Conservation (phyloP, 2,888 invertebrate species). For the Eupithecia vulgata region DNA sequence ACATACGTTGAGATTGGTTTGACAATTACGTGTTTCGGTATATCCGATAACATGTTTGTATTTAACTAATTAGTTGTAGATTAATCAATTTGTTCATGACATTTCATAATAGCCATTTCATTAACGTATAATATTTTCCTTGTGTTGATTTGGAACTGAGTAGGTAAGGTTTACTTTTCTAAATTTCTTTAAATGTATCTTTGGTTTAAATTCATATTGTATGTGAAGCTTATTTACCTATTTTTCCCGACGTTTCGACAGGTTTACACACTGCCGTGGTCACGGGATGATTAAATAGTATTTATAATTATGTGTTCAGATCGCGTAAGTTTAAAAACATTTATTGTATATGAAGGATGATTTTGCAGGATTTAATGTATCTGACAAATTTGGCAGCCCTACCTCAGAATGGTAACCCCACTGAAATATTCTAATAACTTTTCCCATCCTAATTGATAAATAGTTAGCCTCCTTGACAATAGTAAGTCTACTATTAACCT, state of each 20-base stretch:
- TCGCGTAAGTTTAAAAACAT: too few relatives aligned
- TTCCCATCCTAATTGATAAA: neutral
- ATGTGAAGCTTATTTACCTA: too few relatives aligned
- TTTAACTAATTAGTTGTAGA: constrained; percentile 33
- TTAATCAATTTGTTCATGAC: constrained; percentile 20
- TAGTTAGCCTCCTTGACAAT: neutral
- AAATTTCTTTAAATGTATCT: neutral
- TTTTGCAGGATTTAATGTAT: constrained; percentile 1
- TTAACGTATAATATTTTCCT: constrained; percentile 9
- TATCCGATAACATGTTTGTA: constrained; percentile 37
- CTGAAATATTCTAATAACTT: neutral
- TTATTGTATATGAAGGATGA: neutral
- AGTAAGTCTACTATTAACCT: neutral
- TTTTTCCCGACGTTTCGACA: too few relatives aligned
- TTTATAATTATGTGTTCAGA: too few relatives aligned
- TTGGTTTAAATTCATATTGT: constrained; percentile 12
- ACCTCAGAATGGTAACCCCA: neutral
- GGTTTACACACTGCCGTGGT: too few relatives aligned
- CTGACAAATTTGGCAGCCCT: neutral
- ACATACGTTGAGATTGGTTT: constrained; percentile 65
- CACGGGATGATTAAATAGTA: too few relatives aligned
- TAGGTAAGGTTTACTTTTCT: neutral
- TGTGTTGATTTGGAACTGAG: neutral
- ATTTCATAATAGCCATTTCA: constrained; percentile 23
- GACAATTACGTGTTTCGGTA: constrained; percentile 43